Base-by-base conservation (phyloP, 2,888 invertebrate genomes). In the Acanthococcus lagerstroemiae region DNA sequence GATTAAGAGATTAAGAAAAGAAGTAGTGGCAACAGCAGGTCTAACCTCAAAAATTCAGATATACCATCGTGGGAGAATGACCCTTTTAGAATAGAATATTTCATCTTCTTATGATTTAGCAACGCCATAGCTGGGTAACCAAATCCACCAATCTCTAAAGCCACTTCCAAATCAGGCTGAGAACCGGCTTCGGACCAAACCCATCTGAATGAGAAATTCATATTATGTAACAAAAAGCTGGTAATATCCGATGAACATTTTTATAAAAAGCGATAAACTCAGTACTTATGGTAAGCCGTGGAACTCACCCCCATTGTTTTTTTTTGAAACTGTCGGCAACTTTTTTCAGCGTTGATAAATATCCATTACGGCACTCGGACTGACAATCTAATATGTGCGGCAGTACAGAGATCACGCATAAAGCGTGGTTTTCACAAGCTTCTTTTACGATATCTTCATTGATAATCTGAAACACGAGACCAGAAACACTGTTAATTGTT, bases 121-220 rank as follows among this genome's bases (percentile, higher is more conserved):
- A 94, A 95, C 5, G 95, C 95, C 87, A 99, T 87, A 1, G 97
- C 96, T 1, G 99, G 99, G 77, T 99, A 99, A 9, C 99, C 99
- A 77, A 99, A 99, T 5, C 85, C 99, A 69, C 99, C 99, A 70
- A 99, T 88, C 74, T 94, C 97, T 37, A 99, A 77, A 0, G 92
- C 84, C 69, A 86, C 85, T 76, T 99, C 99, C 19, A 99, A 76
- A 0, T 85, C 83, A 0, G 80, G 76, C 76, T 99, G 96, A 1
- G 87, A 82, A 9, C 86, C 90, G 48, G 93, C 96, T 76, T 97
- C 96, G 1, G 90, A 78, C 99, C 99, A 99, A 12, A 91, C 80
- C 95, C 96, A 97, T 68, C 84, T 84, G 72, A 17, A 73, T 72
- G 75, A 46, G 21, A 48, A 66, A 67, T n/a, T n/a, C n/a, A n/a